Conservation (phyloP, 2,888 invertebrate genomes). For the Tachystola acroxantha region DNA sequence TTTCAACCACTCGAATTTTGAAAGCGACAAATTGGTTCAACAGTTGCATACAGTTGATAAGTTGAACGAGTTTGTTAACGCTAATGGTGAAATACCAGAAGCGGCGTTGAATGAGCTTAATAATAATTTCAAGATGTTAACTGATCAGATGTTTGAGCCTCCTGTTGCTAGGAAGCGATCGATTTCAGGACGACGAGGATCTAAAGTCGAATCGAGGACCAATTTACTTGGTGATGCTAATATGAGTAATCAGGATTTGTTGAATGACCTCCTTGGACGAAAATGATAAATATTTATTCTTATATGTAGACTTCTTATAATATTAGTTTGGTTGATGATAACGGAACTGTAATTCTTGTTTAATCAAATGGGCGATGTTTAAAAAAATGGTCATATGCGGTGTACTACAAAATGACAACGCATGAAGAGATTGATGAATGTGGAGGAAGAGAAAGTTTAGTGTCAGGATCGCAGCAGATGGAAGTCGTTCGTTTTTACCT, state of each 20-base stretch:
- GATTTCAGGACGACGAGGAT: conserved; percentile 42
- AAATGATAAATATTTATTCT: conserved; percentile 56
- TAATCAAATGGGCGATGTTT: too few relatives aligned
- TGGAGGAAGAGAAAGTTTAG: too few relatives aligned
- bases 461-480: too few relatives aligned
- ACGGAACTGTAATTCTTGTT: too few relatives aligned
- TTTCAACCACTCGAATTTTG: conserved; percentile 57
- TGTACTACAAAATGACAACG: too few relatives aligned
- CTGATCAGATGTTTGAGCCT: conserved; percentile 50
- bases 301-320: too few relatives aligned
- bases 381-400: too few relatives aligned
- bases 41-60: conserved; percentile 72
- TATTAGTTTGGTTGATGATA: too few relatives aligned
- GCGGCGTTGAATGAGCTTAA: conserved; percentile 53
- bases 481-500: too few relatives aligned
- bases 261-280: conserved; percentile 62
- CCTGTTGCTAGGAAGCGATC: conserved; percentile 47
- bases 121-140: conserved; percentile 61
- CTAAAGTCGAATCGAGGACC: conserved; percentile 32
- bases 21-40: conserved; percentile 67
- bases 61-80: conserved; percentile 64
- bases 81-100: conserved; percentile 45
- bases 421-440: too few relatives aligned
- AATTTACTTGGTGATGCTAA: conserved; percentile 53
- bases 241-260: conserved; percentile 61